These are phyloP conservation scores for Drosophila cracens DNA, from an alignment of 2,888 invertebrate species.

Conservation along the genomic window DNA sequence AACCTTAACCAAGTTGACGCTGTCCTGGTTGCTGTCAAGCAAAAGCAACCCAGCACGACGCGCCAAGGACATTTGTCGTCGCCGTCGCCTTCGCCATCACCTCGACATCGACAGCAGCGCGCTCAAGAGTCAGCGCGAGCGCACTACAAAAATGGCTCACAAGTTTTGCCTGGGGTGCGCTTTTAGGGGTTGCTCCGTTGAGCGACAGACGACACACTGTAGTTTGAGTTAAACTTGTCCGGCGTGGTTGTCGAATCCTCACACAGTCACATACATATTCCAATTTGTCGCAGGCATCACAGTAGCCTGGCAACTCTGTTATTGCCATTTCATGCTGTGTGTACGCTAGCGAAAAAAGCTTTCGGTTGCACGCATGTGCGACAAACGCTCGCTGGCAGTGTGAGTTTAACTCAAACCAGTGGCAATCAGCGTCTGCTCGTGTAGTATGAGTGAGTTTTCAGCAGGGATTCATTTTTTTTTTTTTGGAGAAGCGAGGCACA, in stretches of 20 bases:
- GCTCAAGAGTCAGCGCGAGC: slow-evolving; percentile 47
- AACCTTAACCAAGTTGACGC: slow-evolving; percentile 79
- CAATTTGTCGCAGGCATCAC: no score
- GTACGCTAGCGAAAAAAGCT: slow-evolving; percentile 53
- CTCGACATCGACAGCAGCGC: slow-evolving; percentile 29
- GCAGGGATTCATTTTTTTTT: slow-evolving; percentile 31
- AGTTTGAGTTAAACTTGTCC: slow-evolving; percentile 58
- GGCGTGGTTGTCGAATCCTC: slow-evolving; percentile 50
- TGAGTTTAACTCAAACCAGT: slow-evolving; percentile 65
- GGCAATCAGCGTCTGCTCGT: slow-evolving; percentile 21
- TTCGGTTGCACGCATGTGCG: slow-evolving; percentile 41
- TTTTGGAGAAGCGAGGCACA: slow-evolving; percentile 34
- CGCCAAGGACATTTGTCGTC: slow-evolving; percentile 70
- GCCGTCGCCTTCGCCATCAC: background rate
- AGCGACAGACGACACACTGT: slow-evolving; percentile 25
- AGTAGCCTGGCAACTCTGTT: slow-evolving; percentile 54
- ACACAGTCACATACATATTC: background rate
- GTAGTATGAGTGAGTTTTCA: slow-evolving; percentile 70
- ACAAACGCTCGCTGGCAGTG: slow-evolving; percentile 39
- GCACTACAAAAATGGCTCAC: slow-evolving; percentile 62
- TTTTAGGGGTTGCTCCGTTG: slow-evolving; percentile 68
- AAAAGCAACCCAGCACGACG: slow-evolving; percentile 51
- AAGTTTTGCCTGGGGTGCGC: slow-evolving; percentile 60
- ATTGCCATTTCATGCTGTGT: slow-evolving; percentile 32
- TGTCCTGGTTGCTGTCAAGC: slow-evolving; percentile 59